A percentile compares a stretch with the other conserved stretches of the same genome.
Conservation (phyloP, 2,113 vertebrate genomes). For the Kryptolebias marmoratus region DNA sequence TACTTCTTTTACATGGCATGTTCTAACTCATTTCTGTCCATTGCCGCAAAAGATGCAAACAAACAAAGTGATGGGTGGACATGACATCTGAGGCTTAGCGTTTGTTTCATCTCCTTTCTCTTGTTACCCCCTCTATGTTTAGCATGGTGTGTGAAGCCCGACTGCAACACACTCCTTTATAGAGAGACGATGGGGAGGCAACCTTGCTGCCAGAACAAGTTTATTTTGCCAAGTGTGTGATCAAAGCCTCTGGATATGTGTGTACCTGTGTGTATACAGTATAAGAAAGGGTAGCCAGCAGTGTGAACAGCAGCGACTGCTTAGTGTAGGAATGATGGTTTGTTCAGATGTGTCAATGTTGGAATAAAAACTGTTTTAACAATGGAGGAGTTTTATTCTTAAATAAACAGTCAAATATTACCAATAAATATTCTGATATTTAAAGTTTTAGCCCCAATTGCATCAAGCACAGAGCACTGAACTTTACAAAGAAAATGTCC, state of each 20-base stretch:
- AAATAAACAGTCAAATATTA: background rate
- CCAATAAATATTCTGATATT: background rate
- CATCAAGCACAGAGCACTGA: background rate
- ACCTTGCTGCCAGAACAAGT: constrained; percentile 58
- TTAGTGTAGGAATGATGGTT: constrained; percentile 2
- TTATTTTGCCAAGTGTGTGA: constrained; percentile 62
- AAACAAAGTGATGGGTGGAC: constrained; percentile 63
- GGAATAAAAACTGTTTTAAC: background rate
- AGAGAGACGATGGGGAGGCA: constrained; percentile 56
- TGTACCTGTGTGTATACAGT: constrained; percentile 22
- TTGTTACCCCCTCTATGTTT: constrained; percentile 51
- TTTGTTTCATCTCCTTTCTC: constrained; percentile 60
- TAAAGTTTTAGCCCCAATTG: background rate
- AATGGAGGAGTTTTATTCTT: background rate
- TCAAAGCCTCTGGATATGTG: constrained; percentile 52
- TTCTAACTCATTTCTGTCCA: constrained; percentile 48
- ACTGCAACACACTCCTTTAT: constrained; percentile 47
- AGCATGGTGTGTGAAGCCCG: constrained; percentile 42
- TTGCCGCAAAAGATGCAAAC: constrained; percentile 56
- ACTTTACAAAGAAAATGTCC: background rate
- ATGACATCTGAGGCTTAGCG: constrained; percentile 56
- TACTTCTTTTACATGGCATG: constrained; percentile 39
- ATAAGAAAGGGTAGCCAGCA: background rate
- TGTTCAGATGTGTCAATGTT: background rate
- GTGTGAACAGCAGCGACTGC: constrained; percentile 2